Evolutionary conservation across 37 sponge, comb jelly and placozoan species (phyloP), one percentile per base, ranked within the genome.

Genomic region (Theonella swinhoei): DNA sequence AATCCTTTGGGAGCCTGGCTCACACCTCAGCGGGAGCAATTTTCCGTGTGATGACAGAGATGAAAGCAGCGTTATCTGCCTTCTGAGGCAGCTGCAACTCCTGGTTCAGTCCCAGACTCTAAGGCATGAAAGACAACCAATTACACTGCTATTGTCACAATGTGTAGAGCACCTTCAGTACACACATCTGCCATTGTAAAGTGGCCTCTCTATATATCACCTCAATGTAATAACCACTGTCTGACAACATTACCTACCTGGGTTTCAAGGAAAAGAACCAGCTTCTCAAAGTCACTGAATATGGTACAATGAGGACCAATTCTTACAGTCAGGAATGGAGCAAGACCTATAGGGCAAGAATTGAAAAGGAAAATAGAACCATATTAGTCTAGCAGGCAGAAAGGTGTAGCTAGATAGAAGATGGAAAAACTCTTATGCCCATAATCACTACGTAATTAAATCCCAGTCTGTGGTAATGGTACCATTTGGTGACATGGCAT

Each of bases 401-500:
- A 59, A 59, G 19, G 61, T 22, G 61, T 59, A 41, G 11, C 62
- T 37, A 28, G 77, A 58, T 43, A 76, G 62, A 22, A 7, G 29
- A 81, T 29, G 11, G 61, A 7, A n/a, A n/a, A n/a, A n/a, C n/a
- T n/a, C n/a, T 30, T 70, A 70, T 17, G 47, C 26, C 22, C 37
- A 40, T 36, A 36, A 4, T 1, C 28, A 29, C 64, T 64, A 64
- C 64, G 7, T 29, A 64, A n/a, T n/a, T n/a, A n/a, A n/a, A n/a
- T n/a, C n/a, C n/a, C n/a, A n/a, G n/a, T n/a, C n/a, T n/a, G n/a
- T n/a, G n/a, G n/a, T n/a, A n/a, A 47, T 47, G 7, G 7, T 17
- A 47, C 54, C 54, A 47, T 47, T 47, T 54, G 88, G 88, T 11
- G 88, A 88, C 88, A 88, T 88, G 33, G 81, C 67, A 40, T 88